Base-by-base conservation (phyloP, 2,797 vertebrate genomes). In the Micrastur ruficollis region DNA sequence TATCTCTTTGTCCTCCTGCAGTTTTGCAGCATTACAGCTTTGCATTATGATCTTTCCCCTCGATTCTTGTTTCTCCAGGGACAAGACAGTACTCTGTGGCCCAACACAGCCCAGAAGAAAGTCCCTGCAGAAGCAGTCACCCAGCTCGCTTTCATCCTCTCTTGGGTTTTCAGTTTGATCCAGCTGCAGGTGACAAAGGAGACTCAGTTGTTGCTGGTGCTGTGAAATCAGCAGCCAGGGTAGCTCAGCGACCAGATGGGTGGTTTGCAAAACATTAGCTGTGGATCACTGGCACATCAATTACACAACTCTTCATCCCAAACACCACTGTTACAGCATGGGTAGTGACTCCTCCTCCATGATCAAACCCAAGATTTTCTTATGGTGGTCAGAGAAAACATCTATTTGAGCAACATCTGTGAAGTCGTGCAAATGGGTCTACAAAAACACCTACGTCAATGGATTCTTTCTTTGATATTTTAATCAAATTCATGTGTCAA, bases 401-500 rank as follows among this genome's bases (percentile, higher is more conserved):
- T 78, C 59, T 34, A 32, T 79, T 75, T 80, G 32, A 78, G 53
- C 23, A 90, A 89, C 5, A 5, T 55, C 71, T 67, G 32, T 23
- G 75, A 81, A 92, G 59, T n/a, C 7, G 0, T 72, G 52, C 65
- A 59, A 95, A 15, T 1, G 7, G 92, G 49, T 65, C 84, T 68
- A 46, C 81, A 71, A 74, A 89, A 93, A 38, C 84, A 90, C 75
- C 79, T 71, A 78, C 63, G 14, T 79, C 85, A 73, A 62, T 74
- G 58, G 79, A 93, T 91, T 53, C 32, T 56, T 70, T 58, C 81
- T 87, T 87, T 86, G 84, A 87, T 92, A 86, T 90, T 93, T 91
- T 83, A 92, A 91, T 84, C 52, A 58, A 93, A 55, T 59, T 91
- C 89, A 50, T 71, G 75, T 78, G 91, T 65, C 94, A 65, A 7